phyloP scores from a whole-genome alignment of 2,888 invertebrate species.

The Dryobota labecula region DNA sequence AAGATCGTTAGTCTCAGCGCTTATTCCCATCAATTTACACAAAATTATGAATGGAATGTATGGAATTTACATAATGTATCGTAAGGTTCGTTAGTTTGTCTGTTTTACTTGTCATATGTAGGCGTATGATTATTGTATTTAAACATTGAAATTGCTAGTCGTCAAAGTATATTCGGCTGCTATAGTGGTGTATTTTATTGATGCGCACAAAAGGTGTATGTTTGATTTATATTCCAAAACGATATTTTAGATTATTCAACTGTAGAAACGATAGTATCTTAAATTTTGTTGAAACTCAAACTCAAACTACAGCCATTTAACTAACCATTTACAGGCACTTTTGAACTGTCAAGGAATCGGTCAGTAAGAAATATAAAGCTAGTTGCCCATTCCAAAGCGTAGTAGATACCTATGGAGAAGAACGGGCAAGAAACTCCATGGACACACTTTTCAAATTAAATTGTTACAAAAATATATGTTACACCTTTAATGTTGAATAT shows the following conservation, averaged over 20 bases:
- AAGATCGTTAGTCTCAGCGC: slow-evolving; percentile 65
- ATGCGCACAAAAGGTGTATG: slow-evolving; percentile 43
- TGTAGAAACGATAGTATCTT: background rate
- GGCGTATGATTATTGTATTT: slow-evolving; percentile 58
- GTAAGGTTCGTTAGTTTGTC: slow-evolving; percentile 68
- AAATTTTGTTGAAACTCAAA: no score
- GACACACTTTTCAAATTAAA: no score
- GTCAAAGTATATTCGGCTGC: slow-evolving; percentile 40
- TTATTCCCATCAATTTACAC: slow-evolving; percentile 68
- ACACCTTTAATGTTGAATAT: no score
- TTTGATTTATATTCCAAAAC: slow-evolving; percentile 35
- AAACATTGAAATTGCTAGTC: slow-evolving; percentile 39
- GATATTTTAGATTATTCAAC: slow-evolving; percentile 32
- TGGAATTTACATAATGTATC: slow-evolving; percentile 57
- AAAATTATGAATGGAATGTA: slow-evolving; percentile 55
- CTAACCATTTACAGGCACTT: no score
- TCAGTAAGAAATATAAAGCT: no score
- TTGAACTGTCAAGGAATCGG: no score
- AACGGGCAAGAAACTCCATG: no score
- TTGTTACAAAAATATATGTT: no score
- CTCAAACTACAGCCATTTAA: no score
- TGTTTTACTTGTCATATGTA: slow-evolving; percentile 54
- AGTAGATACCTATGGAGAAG: no score
- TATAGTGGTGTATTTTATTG: slow-evolving; percentile 51
- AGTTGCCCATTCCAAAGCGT: no score